These are phyloP conservation scores for Myopa tessellatipennis DNA, from an alignment of 2,888 invertebrate species.

Conservation along the genomic window DNA sequence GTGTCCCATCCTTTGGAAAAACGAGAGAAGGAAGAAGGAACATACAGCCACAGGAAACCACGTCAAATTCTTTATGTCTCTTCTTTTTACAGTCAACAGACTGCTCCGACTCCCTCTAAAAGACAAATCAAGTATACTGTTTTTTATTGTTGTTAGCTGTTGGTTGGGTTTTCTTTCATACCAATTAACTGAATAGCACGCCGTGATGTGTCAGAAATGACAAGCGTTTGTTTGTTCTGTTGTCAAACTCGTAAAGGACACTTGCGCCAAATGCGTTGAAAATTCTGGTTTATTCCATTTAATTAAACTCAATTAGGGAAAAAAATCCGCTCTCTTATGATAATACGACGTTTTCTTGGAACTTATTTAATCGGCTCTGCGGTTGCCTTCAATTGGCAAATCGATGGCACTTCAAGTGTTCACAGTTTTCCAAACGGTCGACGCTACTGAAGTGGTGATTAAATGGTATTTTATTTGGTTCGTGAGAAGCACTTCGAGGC, in stretches of 20 bases:
- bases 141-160: background rate
- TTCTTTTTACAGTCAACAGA: no score
- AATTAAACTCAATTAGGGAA: background rate
- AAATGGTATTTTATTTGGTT: no score
- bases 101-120: background rate
- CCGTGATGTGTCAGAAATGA: constrained; percentile 27
- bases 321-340: constrained; percentile 13
- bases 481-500: no score
- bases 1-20: no score
- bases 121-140: background rate
- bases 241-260: no score
- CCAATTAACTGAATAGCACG: constrained; percentile 27
- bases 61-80: background rate
- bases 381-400: background rate
- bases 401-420: background rate
- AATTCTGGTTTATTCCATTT: background rate
- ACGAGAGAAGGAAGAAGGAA: no score
- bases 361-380: background rate
- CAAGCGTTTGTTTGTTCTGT: background rate
- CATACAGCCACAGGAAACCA: no score
- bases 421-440: no score
- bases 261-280: no score
- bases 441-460: no score
- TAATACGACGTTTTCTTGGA: no score
- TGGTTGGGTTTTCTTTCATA: background rate